Percentiles rank a stretch among this genome's conserved stretches.
phyloP scores from a whole-genome alignment of 2,113 vertebrate species.

The Onychostoma macrolepis region DNA sequence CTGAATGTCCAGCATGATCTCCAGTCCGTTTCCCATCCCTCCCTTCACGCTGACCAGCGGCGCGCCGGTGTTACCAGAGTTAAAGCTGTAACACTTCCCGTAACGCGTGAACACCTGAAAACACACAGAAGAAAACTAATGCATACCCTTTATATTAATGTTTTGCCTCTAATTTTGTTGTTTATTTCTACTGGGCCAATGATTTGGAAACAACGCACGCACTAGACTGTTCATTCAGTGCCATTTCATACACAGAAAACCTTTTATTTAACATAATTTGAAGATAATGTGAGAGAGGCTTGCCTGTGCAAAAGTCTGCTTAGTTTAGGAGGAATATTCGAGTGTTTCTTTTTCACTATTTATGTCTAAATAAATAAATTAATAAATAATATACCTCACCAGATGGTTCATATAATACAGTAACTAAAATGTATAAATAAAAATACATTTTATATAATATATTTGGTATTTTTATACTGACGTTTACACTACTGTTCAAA shows the following conservation, averaged over 20 bases:
- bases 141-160: background rate
- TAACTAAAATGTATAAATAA: background rate
- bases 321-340: no score
- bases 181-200: background rate
- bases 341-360: background rate
- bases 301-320: no score
- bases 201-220: background rate
- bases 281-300: background rate
- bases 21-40: slow-evolving; percentile 95
- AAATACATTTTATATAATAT: background rate
- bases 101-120: slow-evolving; percentile 95
- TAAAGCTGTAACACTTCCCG: slow-evolving; percentile 98
- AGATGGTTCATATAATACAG: background rate
- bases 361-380: background rate
- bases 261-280: background rate
- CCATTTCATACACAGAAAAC: background rate
- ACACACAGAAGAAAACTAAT: background rate
- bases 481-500: background rate
- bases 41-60: slow-evolving; percentile 92
- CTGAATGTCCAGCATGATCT: slow-evolving; percentile 98
- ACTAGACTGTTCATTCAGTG: background rate
- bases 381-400: background rate
- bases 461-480: background rate
- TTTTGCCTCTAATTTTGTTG: background rate
- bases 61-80: slow-evolving; percentile 83